Evolutionary conservation across 2,888 invertebrate species (phyloP).

Genomic region (Pachycephus smyrnensis): DNA sequence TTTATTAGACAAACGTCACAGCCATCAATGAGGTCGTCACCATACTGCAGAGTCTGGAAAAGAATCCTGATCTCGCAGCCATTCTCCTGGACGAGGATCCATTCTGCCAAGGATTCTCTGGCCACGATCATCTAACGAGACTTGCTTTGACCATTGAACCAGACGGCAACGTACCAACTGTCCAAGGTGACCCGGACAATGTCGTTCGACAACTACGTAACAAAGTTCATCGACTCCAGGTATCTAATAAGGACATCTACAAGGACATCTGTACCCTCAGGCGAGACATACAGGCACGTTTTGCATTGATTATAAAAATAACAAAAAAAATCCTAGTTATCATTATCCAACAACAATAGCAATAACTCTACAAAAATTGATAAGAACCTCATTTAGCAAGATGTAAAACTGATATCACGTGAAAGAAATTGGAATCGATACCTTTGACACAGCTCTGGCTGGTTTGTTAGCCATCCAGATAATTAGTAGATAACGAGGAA

Average conservation of each 20-base stretch:
- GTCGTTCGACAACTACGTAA: conserved; percentile 44
- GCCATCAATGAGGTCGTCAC: conserved; percentile 46
- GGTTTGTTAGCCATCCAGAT: not conserved
- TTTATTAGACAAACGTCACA: not conserved
- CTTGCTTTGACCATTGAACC: conserved; percentile 52
- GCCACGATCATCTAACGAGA: conserved; percentile 52
- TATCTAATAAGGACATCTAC: conserved; percentile 48
- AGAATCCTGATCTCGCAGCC: conserved; percentile 34
- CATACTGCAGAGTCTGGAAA: conserved; percentile 41
- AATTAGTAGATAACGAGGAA: not conserved
- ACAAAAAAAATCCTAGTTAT: not conserved
- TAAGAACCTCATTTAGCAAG: conserved; percentile 7
- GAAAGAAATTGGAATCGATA: not conserved
- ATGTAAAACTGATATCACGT: not conserved
- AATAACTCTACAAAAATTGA: not conserved
- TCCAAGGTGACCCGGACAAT: conserved; percentile 33
- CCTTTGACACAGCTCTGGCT: not conserved
- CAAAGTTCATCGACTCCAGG: conserved; percentile 50
- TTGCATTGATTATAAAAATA: not conserved
- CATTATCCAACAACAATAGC: not conserved
- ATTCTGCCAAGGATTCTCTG: conserved; percentile 39
- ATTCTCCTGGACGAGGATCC: conserved; percentile 43
- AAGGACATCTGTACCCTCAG: conserved; percentile 49
- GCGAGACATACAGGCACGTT: conserved; percentile 50
- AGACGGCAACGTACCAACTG: conserved; percentile 35